Evolutionary conservation across 2,113 vertebrate species (phyloP), one percentile per base, ranked within the genome.

Genomic region (Anhinga rufa): DNA sequence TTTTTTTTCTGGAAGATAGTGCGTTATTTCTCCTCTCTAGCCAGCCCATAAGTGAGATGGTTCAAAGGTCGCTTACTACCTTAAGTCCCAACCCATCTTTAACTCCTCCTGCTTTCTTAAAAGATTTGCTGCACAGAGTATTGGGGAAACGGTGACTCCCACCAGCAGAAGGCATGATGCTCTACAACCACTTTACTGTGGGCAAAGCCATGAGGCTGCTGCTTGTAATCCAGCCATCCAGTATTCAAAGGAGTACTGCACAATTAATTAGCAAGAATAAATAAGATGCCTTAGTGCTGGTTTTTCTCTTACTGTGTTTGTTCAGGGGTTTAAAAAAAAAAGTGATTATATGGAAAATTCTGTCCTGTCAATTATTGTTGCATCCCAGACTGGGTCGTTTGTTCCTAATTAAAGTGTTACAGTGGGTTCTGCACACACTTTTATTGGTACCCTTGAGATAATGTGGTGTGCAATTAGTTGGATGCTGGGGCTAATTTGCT

Each of bases 391-490:
- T 78, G 28, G 6, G 38, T 58, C 0, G 3, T 88, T 97, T 75
- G n/a, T 79, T 95, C 70, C 69, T 95, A 96, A 97, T 97, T 97
- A 90, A 96, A 94, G 64, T 82, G 16, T 80, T 82, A 68, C 84
- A 89, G 85, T 32, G 58, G 31, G 28, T 52, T 92, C 80, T 60
- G 9, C 44, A 65, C 20, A 15, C 18, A 10, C 29, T 84, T 83
- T 57, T 68, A 51, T 40, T 42, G 82, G 82, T 96, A 76, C 78
- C 83, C 49, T 76, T 84, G 96, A 93, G 92, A 86, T 86, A n/a
- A 51, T 20, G 19, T 42, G 48, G 13, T 57, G 12, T 81, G 86
- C 83, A 40, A 2, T 91, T 88, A 92, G 44, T 83, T 94, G 91
- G 88, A 58, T 85, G 80, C 72, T 93, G 92, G 60, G 70, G 61